Evolutionary conservation across 2,888 invertebrate genomes (phyloP).

Genomic region (Cactoblastis cactorum): DNA sequence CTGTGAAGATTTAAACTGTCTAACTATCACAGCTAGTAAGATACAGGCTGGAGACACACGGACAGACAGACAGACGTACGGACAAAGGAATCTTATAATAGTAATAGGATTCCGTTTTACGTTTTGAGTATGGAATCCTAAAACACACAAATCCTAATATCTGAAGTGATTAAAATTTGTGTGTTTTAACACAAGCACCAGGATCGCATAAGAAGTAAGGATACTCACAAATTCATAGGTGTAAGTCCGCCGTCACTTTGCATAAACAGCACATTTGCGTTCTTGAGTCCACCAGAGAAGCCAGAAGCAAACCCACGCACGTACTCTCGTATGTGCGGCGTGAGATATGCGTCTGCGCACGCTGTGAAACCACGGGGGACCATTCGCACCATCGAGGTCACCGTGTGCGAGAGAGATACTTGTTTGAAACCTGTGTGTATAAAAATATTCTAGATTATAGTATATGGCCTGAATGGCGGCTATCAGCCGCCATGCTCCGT

Average conservation of each 20-base stretch:
- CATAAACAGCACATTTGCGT: slow-evolving; percentile 96
- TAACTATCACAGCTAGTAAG: too few species aligned
- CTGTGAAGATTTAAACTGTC: too few species aligned
- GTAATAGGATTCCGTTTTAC: too few species aligned
- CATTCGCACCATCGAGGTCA: slow-evolving; percentile 97
- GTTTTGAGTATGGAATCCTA: too few species aligned
- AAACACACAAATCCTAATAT: too few species aligned
- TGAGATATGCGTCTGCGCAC: slow-evolving; percentile 97
- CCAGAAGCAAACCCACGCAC: slow-evolving; percentile 91
- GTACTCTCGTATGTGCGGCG: slow-evolving; percentile 96
- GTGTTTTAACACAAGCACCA: too few species aligned
- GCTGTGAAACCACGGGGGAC: slow-evolving; percentile 97
- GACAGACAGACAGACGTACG: too few species aligned
- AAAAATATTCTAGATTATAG: slow-evolving; percentile 15
- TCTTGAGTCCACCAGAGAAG: slow-evolving; percentile 86
- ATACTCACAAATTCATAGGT: slow-evolving; percentile 89
- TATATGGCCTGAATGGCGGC: too few species aligned
- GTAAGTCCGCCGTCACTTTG: slow-evolving; percentile 99
- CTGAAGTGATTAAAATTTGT: too few species aligned
- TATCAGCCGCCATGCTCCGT: too few species aligned
- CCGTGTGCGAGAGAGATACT: slow-evolving; percentile 94
- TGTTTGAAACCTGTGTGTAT: slow-evolving; percentile 87
- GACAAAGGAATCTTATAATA: too few species aligned
- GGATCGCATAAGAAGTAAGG: background rate
- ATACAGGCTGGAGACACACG: too few species aligned